Conservation (phyloP, 92 coral and sea anemone species). For the Siderastrea radians region DNA sequence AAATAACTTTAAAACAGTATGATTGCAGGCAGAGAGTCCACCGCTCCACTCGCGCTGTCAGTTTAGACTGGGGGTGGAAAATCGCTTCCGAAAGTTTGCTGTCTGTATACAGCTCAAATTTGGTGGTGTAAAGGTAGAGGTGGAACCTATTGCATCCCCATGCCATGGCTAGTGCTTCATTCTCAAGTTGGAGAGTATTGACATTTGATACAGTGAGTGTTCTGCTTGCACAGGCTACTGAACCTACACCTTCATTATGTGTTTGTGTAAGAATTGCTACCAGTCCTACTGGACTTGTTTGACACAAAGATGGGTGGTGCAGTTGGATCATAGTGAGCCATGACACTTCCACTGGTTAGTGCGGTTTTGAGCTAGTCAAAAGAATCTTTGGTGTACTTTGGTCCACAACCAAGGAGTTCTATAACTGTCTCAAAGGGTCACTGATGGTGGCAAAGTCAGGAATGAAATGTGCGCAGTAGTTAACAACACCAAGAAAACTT, state of each 20-base stretch:
- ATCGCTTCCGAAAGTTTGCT: background rate
- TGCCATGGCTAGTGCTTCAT: constrained; percentile 53
- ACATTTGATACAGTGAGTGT: constrained; percentile 43
- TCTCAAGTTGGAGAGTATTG: constrained; percentile 3
- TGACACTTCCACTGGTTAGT: constrained; percentile 15
- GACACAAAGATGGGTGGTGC: constrained; percentile 11
- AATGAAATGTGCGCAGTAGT: constrained; percentile 48
- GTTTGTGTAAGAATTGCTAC: constrained; percentile 38
- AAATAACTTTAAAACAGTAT: too few species aligned
- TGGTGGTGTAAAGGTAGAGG: background rate
- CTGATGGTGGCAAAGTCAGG: constrained; percentile 38
- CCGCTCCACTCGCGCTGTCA: too few species aligned
- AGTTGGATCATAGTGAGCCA: constrained; percentile 39
- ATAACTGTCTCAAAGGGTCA: constrained; percentile 31
- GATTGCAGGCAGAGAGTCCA: too few species aligned
- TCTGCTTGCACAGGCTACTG: constrained; percentile 50
- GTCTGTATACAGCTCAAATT: background rate
- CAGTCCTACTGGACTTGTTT: constrained; percentile 55
- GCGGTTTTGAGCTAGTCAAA: constrained; percentile 39
- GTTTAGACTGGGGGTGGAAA: background rate
- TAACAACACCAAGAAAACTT: constrained; percentile 52
- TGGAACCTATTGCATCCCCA: constrained; percentile 52
- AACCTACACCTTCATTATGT: constrained; percentile 1
- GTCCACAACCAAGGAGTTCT: constrained; percentile 3
- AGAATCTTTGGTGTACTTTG: constrained; percentile 4